phyloP scores from a whole-genome alignment of 1,140 invertebrate genomes.

The Drosophila simulans region DNA sequence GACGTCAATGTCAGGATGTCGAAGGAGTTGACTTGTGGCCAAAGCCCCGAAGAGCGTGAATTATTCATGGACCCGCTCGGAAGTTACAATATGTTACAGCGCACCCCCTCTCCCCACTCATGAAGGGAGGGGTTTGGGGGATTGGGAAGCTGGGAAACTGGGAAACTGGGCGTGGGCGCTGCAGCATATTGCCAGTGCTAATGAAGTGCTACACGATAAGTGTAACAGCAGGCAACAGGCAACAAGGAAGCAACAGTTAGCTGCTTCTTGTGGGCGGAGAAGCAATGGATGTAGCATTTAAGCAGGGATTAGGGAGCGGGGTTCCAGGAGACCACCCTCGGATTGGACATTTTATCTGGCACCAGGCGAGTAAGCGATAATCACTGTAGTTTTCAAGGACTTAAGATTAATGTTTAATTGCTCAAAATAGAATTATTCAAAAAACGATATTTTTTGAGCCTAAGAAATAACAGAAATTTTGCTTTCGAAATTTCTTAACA shows the following conservation, averaged over 20 bases:
- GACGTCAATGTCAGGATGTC: conserved; percentile 73
- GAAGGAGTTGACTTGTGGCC: conserved; percentile 40
- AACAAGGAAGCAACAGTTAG: conserved; percentile 67
- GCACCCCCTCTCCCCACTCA: neutral
- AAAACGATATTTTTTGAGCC: neutral
- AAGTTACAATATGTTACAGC: conserved; percentile 61
- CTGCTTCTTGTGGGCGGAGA: conserved; percentile 29
- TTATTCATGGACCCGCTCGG: conserved; percentile 66
- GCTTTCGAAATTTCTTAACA: no score
- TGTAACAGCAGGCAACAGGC: conserved; percentile 72
- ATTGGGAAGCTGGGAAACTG: neutral
- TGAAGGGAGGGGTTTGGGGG: neutral
- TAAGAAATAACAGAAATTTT: neutral
- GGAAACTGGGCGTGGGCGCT: conserved; percentile 45
- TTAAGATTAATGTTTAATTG: neutral
- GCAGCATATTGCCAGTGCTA: conserved; percentile 68
- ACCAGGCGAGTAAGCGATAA: neutral
- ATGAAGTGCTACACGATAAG: conserved; percentile 75
- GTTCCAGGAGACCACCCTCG: neutral
- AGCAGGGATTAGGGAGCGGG: neutral
- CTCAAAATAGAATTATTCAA: no score
- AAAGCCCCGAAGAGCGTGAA: conserved; percentile 56
- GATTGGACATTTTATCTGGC: neutral
- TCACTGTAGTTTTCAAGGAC: neutral
- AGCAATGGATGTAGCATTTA: conserved; percentile 2